Base-by-base conservation (phyloP, 2,797 vertebrate genomes). In the Siniperca undulata region DNA sequence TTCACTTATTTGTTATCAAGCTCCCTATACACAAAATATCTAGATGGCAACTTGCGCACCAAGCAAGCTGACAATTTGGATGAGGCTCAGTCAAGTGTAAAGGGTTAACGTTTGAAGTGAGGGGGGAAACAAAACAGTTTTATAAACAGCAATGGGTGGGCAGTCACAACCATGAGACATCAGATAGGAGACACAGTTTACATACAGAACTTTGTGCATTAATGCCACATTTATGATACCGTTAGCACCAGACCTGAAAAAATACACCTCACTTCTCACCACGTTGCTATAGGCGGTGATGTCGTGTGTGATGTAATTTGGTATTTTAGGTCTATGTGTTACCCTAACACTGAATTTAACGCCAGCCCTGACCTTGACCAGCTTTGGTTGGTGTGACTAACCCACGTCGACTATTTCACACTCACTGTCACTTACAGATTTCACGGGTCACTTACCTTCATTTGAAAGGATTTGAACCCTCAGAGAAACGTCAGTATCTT, bases 1-100 rank as follows among this genome's bases (percentile, higher is more conserved):
- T 27, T 61, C 27, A 44, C 58, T 69, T 66, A 30, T 59, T 64
- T 71, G 20, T 46, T 64, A 59, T 73, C 12, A 36, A 50, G 65
- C 16, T 70, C 77, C 53, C n/a, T 59, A n/a, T 11, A 72, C 38
- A 68, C 14, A 2, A 65, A 58, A 55, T 1, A 27, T 71, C 24
- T 1, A 36, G 60, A 64, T 24, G 30, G 24, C 11, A 44, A 42
- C 52, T 30, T 55, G 66, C 70, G 58, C 24, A 44, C 11, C 38
- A 27, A 82, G 68, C 67, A 74, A 22, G 42, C 11, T 60, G 24
- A 59, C 46, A 27, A 6, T 24, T n/a, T 20, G 36, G 10, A 77
- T 68, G n/a, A 71, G 38, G 20, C 62, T 72, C 62, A 52, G 20
- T 30, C 0, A 36, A 70, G 50, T n/a, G 36, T 7, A 24, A 61